Base-by-base conservation (phyloP, 1,140 invertebrate genomes). In the Maniola jurtina region DNA sequence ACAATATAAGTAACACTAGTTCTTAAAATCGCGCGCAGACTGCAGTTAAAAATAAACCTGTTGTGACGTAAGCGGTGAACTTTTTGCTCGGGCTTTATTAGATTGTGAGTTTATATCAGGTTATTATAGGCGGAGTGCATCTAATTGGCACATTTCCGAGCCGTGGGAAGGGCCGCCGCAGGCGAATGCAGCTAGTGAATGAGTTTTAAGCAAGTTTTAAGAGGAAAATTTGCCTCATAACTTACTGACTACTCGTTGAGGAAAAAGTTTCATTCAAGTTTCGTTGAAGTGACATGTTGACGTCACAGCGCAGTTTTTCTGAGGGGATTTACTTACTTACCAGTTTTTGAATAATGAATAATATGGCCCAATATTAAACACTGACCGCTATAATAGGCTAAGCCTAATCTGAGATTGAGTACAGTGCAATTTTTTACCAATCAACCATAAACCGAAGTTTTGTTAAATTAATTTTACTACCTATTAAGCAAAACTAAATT, bases 141-240 rank as follows among this genome's bases (percentile, higher is more conserved):
- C 66, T 79, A 81, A 81, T 81, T 81, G 72, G 68, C 63, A 66
- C 54, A 73, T 63, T 68, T 60, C 47, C 55, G 59, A 66, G 67
- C 61, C 78, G 73, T 80, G 76, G 73, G 78, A 78, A 70, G 66
- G 57, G 70, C 70, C 70, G 52, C 35, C 66, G 52, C 35, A 60
- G 66, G 70, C 65, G 54, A 59, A 50, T 35, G 54, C 54, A 57
- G 33, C 9, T 10, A n/a, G 6, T 56, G 54, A 56, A 38, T 57
- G 34, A 57, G 48, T 16, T 52, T 52, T 48, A 48, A 48, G 45
- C 38, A 38, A 48, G 56, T 33, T 47, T 54, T 59, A 68, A 42
- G 36, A 68, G 66, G 66, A 68, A 68, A 68, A 64, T 50, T 15
- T 50, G 48, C 48, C 15, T 50, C 10, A 50, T 16, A 50, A 50